phyloP scores from a whole-genome alignment of 2,113 vertebrate species.

The Oreocharis arfaki region DNA sequence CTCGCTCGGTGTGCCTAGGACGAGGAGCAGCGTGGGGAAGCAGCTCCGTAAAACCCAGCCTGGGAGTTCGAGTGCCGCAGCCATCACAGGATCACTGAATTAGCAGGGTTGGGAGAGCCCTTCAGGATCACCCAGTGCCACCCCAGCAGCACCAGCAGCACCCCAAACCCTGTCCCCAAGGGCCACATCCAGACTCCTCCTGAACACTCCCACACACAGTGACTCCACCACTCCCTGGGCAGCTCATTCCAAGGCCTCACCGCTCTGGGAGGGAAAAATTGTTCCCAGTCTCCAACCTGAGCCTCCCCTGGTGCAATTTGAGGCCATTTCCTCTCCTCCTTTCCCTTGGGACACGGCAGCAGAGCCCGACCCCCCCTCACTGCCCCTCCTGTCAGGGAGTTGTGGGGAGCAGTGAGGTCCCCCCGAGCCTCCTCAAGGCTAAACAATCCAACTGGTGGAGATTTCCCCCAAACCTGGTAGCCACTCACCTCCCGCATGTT shows the following conservation, averaged over 20 bases:
- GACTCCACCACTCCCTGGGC: not conserved
- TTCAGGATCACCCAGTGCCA: not conserved
- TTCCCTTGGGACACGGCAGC: not conserved
- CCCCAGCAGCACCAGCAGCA: not conserved
- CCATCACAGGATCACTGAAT: not conserved
- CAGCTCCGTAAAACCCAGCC: not conserved
- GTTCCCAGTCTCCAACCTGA: rapidly evolving
- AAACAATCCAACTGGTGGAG: not conserved
- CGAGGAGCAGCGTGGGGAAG: not conserved
- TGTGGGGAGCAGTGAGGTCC: not conserved
- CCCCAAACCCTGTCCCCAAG: not conserved
- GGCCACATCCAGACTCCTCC: not conserved
- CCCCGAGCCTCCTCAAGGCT: not conserved
- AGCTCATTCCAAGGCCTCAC: not conserved
- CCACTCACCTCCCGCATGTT: rapidly evolving
- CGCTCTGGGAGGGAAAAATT: rapidly evolving
- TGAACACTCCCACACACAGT: rapidly evolving
- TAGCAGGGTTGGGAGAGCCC: not conserved
- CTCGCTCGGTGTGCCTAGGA: rapidly evolving
- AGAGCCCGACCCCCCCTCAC: not conserved
- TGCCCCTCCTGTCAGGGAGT: not conserved
- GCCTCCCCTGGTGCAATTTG: rapidly evolving
- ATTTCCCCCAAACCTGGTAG: not conserved
- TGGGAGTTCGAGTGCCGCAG: not conserved
- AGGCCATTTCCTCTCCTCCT: not conserved